Evolutionary conservation across 2,797 vertebrate species (phyloP), one percentile per base, ranked within the genome.

Genomic region (Hemibagrus guttatus): DNA sequence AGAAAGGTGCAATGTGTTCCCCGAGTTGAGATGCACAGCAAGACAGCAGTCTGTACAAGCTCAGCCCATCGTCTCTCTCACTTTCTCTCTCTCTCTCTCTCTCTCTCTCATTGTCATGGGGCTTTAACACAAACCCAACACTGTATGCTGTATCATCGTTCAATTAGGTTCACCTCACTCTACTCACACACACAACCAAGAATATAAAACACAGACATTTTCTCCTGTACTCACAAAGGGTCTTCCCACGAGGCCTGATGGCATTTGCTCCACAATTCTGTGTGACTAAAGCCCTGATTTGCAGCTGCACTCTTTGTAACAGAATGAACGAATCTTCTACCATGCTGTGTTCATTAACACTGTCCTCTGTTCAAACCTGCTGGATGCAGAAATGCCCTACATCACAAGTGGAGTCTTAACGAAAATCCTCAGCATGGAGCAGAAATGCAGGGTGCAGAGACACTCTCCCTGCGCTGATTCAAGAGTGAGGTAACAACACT

Each of bases 371-470:
- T 78, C 13, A 35, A 68, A 82, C 49, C 63, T 85, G 82, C 83
- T 69, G 49, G 39, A 84, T 8, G 35, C 74, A 84, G 58, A 11
- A 76, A 63, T 56, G 78, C 42, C 75, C 85, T 42, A 21, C 75
- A 69, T 85, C 88, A 88, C 90, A 93, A 91, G 90, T 92, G 92
- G 87, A 82, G 64, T 89, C 58, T 49, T 74, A 21, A 88, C 56
- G 58, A 59, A 90, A 87, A 91, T 88, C 93, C 90, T 71, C 87
- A 84, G 58, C 86, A 83, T 31, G 68, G 39, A 86, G 90, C 83
- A 86, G 92, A 92, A 93, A 93, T 92, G 89, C 90, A 90, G 88
- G 89, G 87, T 81, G 81, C 81, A 90, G 75, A 90, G 89, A 91
- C 90, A 85, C 86, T 89, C 90, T 88, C 91, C 84, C 75, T 91